phyloP scores from a whole-genome alignment of 2,113 vertebrate genomes.

The Leptobrachium ailaonicum region DNA sequence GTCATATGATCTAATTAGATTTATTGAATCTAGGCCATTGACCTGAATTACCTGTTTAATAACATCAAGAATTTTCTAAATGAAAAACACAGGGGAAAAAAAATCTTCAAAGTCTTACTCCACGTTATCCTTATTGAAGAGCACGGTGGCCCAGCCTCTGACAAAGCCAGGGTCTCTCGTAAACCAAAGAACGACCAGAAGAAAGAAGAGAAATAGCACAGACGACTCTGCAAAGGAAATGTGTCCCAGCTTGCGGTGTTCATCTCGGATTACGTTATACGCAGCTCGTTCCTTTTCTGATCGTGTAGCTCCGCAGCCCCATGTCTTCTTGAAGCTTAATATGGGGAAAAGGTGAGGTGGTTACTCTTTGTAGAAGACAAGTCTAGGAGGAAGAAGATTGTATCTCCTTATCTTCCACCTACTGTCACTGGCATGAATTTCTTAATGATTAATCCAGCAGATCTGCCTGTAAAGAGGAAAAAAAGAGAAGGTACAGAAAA shows the following conservation, averaged over 20 bases:
- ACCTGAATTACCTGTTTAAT: too few relatives aligned
- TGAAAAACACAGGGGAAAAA: not conserved
- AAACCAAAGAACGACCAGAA: constrained; percentile 90
- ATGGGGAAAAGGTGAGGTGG: constrained; percentile 30
- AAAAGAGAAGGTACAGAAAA: constrained; percentile 32
- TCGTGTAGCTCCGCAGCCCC: constrained; percentile 73
- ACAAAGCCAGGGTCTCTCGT: constrained; percentile 89
- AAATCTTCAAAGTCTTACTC: constrained; percentile 68
- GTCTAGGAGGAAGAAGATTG: constrained; percentile 24
- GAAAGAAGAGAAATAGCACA: constrained; percentile 80
- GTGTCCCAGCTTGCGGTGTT: constrained; percentile 81
- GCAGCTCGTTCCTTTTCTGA: constrained; percentile 75
- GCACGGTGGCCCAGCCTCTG: constrained; percentile 78
- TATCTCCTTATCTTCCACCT: constrained; percentile 28
- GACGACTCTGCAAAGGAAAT: constrained; percentile 84
- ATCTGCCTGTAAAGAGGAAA: constrained; percentile 38
- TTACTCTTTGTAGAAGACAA: constrained; percentile 40
- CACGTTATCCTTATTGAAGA: constrained; percentile 74
- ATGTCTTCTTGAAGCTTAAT: constrained; percentile 79
- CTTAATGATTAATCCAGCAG: constrained; percentile 32
- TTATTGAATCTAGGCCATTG: too few relatives aligned
- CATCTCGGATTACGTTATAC: constrained; percentile 74
- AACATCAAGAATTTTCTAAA: not conserved
- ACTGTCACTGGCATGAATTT: constrained; percentile 24
- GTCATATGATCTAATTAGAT: too few relatives aligned